Percentiles rank a stretch among this genome's conserved stretches.
These are phyloP conservation scores for Zaprionus ghesquierei DNA, from an alignment of 1,140 invertebrate genomes.

Conservation along the genomic window DNA sequence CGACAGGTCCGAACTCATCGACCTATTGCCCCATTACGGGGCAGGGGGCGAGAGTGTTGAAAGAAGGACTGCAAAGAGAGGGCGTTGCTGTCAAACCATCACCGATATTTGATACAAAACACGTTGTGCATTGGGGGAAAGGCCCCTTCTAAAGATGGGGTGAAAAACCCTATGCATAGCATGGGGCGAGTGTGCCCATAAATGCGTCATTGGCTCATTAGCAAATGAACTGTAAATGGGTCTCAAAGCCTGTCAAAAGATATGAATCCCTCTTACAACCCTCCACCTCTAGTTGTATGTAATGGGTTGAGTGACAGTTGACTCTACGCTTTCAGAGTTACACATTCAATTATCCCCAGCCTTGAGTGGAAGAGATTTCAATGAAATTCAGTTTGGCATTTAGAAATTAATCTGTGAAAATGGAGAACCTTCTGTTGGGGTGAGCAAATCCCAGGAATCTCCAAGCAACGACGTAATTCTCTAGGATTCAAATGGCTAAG, in stretches of 20 bases:
- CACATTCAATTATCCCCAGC: slow-evolving; percentile 29
- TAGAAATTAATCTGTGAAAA: slow-evolving; percentile 27
- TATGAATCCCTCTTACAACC: slow-evolving; percentile 19
- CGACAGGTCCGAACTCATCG: slow-evolving; percentile 9
- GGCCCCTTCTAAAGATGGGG: not conserved
- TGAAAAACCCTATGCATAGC: slow-evolving; percentile 18
- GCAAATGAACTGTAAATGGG: slow-evolving; percentile 71
- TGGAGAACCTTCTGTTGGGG: not conserved
- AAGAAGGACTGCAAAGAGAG: not conserved
- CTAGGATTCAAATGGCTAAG: not conserved
- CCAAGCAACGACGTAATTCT: not conserved
- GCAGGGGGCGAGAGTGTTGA: not conserved
- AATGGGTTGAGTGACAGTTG: slow-evolving; percentile 20
- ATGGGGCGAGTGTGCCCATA: slow-evolving; percentile 38
- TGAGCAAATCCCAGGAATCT: not conserved
- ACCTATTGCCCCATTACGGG: not conserved
- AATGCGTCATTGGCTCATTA: slow-evolving; percentile 74
- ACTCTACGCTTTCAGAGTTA: not conserved
- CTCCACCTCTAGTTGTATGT: not conserved
- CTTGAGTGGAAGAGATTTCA: slow-evolving; percentile 12
- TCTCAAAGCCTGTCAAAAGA: slow-evolving; percentile 62
- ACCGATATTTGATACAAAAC: slow-evolving; percentile 23
- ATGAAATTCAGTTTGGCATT: slow-evolving; percentile 30
- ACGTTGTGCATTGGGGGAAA: not conserved
- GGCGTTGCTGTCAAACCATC: slow-evolving; percentile 24